Evolutionary conservation across 2,797 vertebrate species (phyloP), one percentile per base, ranked within the genome.

Genomic region (Catostomus latipinnis): DNA sequence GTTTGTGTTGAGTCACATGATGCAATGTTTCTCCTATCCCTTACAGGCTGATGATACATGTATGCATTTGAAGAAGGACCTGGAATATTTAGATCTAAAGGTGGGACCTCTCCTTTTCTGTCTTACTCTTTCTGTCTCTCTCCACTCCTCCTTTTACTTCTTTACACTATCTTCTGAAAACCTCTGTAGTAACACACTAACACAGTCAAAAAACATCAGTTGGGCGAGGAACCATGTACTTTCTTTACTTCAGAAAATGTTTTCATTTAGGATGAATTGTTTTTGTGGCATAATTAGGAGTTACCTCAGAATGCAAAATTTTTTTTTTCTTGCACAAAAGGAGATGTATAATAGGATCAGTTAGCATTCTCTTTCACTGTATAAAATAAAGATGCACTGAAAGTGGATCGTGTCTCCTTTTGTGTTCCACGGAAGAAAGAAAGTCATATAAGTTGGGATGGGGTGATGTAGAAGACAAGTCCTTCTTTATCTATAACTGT

Each of bases 31-130:
- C 52, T 83, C 48, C 50, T 86, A 12, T 81, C 11, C 61, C 76
- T 71, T 90, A 69, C 88, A 98, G 97, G 94, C 92, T 12, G 97
- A 99, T 72, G 97, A 98, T 83, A 96, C 96, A 65, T 98, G 98
- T 0, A 91, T 96, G 83, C 96, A 97, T 88, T 90, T 99, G 92
- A 99, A 98, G 94, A 97, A 98, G 89, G 96, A 98, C 86, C 85
- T 99, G 92, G 96, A 98, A 81, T 98, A 97, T 90, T 89, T 99
- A 88, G 97, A 99, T 88, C 92, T 99, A 61, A 99, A 99, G 97
- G 96, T 98, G 89, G 94, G 91, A 75, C 65, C 74, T 71, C 43
- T 67, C 22, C 14, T 46, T 62, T 50, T 65, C 60, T 66, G 49
- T 52, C 60, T 22, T 6, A 34, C 34, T 34, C 2, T 34, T 34